phyloP scores from a whole-genome alignment of 2,888 invertebrate genomes.

The Panzeria rudis region DNA sequence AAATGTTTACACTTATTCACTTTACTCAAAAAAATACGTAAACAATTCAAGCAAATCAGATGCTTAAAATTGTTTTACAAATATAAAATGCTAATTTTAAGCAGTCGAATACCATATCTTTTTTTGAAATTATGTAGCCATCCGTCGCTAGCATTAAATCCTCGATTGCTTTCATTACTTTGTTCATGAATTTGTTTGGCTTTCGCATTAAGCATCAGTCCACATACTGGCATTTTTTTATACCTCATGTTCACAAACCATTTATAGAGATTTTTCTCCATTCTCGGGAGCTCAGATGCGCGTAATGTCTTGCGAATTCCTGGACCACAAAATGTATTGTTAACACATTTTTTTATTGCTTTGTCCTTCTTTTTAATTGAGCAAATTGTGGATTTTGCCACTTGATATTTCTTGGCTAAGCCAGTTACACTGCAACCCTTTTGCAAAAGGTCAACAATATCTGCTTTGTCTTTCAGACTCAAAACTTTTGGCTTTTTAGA shows the following conservation, averaged over 20 bases:
- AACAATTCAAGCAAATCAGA: too few relatives aligned
- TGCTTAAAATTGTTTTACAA: too few relatives aligned
- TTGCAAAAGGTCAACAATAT: slow-evolving; percentile 30
- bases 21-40: too few relatives aligned
- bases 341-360: slow-evolving; percentile 8
- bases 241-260: background rate
- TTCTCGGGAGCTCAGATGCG: slow-evolving; percentile 2
- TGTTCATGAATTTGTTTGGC: background rate
- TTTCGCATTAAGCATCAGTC: background rate
- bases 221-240: background rate
- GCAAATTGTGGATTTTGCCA: slow-evolving; percentile 13
- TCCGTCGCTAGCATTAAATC: background rate
- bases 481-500: slow-evolving; percentile 34
- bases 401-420: slow-evolving; percentile 21
- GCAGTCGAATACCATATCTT: background rate
- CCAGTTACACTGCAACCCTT: slow-evolving; percentile 15
- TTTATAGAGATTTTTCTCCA: background rate
- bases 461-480: slow-evolving; percentile 34
- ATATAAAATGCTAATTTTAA: slow-evolving; percentile 7
- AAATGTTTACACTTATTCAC: too few relatives aligned
- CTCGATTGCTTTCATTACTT: background rate
- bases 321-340: slow-evolving; percentile 4
- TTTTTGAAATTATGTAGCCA: background rate
- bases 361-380: slow-evolving; percentile 3
- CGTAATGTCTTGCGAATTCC: background rate